Base-by-base conservation (phyloP, 1,140 invertebrate genomes). In the Neuroterus valhalla region DNA sequence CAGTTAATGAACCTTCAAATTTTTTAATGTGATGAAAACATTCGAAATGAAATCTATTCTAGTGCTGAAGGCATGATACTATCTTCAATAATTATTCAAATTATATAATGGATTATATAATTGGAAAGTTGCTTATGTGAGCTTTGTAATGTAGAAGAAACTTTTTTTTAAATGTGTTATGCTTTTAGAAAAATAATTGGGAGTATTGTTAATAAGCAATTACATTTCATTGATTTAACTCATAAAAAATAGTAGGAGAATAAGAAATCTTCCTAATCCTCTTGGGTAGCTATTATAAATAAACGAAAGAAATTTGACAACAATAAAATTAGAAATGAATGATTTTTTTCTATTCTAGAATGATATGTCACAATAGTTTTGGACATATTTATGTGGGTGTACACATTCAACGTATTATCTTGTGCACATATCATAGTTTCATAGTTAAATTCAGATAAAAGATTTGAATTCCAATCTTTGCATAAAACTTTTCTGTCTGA, bases 21-120 rank as follows among this genome's bases (percentile, higher is more conserved):
- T 62, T 62, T 62, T 62, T 38, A 62, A 62, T 62, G 31, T 62
- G 31, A 31, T 62, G 42, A 72, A 72, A 48, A 72, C 62, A 68
- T 71, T 68, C 31, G 43, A 50, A 69, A 67, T 52, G 52, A 15
- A 62, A 62, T 62, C 23, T 62, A 62, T 62, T 62, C 31, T 62
- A 62, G 31, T 62, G 31, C 14, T n/a, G 55, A 62, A 62, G 31
- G 31, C 26, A 26, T 62, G 14, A 62, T 62, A 62, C 23, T 23
- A 62, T 62, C 14, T 31, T 62, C 1, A 26, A 62, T 38, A 6
- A 38, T 8, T 38, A 31, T 31, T 15, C 14, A 62, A 15, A 38
- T 26, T 31, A n/a, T 6, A 31, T 38, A 11, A 15, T 62, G 10
- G n/a, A 62, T 62, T 31, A 62, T 52, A 11, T 14, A 23, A 52